phyloP scores from a whole-genome alignment of 2,888 invertebrate genomes.

The Encarsia formosa region DNA sequence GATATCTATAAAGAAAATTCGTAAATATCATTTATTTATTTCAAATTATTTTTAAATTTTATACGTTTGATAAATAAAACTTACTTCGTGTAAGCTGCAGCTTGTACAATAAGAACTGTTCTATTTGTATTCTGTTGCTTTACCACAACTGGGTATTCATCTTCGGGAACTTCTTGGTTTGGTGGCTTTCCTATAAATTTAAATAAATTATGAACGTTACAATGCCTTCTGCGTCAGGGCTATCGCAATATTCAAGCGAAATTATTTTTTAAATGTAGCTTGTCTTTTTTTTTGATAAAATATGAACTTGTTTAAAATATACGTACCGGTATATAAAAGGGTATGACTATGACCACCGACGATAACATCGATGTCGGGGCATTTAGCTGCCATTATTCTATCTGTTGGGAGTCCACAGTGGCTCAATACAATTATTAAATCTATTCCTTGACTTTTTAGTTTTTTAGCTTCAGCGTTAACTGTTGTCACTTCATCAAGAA shows the following conservation, averaged over 20 bases:
- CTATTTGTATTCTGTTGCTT: conserved; percentile 55
- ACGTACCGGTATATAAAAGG: conserved; percentile 65
- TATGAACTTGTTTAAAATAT: background rate
- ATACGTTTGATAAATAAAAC: conserved; percentile 23
- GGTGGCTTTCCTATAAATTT: conserved; percentile 36
- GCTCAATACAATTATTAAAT: conserved; percentile 76
- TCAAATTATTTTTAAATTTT: background rate
- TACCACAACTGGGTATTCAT: conserved; percentile 70
- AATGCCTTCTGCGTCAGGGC: background rate
- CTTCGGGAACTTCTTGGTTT: conserved; percentile 48
- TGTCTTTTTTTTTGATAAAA: background rate
- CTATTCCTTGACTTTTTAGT: conserved; percentile 60
- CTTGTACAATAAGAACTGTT: conserved; percentile 69
- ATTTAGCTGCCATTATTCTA: conserved; percentile 61
- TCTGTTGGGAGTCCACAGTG: conserved; percentile 74
- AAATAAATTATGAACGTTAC: no score
- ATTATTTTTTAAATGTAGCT: no score
- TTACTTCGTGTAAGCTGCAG: conserved; percentile 63
- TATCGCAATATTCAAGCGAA: background rate
- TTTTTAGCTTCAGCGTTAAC: conserved; percentile 65
- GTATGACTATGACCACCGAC: conserved; percentile 82
- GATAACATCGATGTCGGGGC: conserved; percentile 71
- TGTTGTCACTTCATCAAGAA: conserved; percentile 65
- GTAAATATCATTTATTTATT: background rate
- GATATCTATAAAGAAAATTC: conserved; percentile 54